Conservation (phyloP, 2,113 vertebrate species). For the Microtus pennsylvanicus region DNA sequence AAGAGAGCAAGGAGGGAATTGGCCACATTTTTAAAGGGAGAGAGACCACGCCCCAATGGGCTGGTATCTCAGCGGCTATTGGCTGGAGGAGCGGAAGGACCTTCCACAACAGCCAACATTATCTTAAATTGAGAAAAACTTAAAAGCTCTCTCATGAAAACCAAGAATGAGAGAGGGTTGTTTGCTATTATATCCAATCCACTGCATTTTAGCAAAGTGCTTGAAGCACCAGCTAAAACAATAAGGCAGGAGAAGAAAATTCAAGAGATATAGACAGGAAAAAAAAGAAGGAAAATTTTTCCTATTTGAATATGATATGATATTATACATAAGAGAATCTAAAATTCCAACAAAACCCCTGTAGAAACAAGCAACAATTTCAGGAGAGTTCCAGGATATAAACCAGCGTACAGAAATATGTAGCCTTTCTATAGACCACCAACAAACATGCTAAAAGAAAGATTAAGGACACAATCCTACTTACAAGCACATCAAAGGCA, state of each 20-base stretch:
- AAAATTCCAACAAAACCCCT: background rate
- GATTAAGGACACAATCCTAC: background rate
- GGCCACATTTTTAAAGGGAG: no score
- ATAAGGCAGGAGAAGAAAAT: background rate
- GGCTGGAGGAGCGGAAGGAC: no score
- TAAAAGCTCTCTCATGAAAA: no score
- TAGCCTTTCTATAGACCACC: background rate
- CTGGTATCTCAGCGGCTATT: no score
- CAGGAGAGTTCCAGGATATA: background rate
- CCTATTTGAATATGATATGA: background rate
- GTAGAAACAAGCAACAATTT: background rate
- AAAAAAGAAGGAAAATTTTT: background rate
- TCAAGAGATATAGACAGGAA: background rate
- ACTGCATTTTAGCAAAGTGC: background rate
- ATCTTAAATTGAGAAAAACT: no score
- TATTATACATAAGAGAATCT: background rate
- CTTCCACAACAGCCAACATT: no score
- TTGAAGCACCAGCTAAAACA: background rate
- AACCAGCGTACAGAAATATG: background rate
- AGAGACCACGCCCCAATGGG: no score
- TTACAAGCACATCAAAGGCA: background rate
- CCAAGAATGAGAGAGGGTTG: no score
- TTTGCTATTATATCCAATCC: no score
- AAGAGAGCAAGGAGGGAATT: no score
- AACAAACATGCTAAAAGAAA: background rate